Base-by-base conservation (phyloP, 2,113 vertebrate species). In the Piprites chloris region DNA sequence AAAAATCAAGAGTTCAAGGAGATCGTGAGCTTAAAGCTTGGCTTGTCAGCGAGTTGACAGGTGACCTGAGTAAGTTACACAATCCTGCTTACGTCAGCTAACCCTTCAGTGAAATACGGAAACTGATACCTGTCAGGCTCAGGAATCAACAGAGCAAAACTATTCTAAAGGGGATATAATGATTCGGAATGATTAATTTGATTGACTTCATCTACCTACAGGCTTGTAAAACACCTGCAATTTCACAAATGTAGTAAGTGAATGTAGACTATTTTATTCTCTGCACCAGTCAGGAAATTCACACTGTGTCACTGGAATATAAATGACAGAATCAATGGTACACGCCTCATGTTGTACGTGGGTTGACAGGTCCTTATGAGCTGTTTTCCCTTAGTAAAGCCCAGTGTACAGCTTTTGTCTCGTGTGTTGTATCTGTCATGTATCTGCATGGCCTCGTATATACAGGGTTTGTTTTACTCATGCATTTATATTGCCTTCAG, bases 1-100 rank as follows among this genome's bases (percentile, higher is more conserved):
- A 77, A 89, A 95, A 94, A 94, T 74, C 50, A 93, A 63, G 87
- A 74, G 89, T 91, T 96, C 58, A 89, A 91, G 81, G 92, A 91
- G 77, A 58, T 89, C 1, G 27, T 82, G 73, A 89, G 37, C 82
- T 90, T 93, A 93, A 96, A 95, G 30, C 55, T 49, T 73, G 71
- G 37, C 59, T 85, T 11, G 2, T 91, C 75, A 74, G 27, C 0
- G 5, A 67, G 22, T 73, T 94, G 87, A 50, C 79, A 63, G 82
- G 78, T 95, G 88, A 96, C 90, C 90, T 83, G 59, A 94, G 33
- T 21, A 77, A 71, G 82, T 95, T 96, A 95, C 2, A 6, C 88
- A 96, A 88, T 85, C 50, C 50, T 85, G 27, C 72, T 66, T 83
- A 73, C 9, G 4, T 80, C 85, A 90, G 66, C 63, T 85, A 91